Conservation (phyloP, 2,797 vertebrate genomes). For the Phataginus tetradactyla region DNA sequence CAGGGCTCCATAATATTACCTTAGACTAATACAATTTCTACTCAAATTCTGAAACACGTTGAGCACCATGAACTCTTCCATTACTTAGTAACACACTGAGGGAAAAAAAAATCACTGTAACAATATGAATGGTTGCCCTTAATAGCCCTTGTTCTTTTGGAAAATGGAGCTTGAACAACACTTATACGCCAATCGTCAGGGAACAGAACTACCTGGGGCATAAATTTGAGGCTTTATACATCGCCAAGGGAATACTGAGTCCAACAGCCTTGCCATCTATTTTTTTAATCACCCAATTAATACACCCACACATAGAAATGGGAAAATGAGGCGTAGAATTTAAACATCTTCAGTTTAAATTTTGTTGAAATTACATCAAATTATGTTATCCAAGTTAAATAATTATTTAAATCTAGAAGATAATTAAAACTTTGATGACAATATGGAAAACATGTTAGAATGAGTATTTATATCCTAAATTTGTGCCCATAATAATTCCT, state of each 20-base stretch:
- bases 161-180: not conserved
- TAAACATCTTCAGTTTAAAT: not conserved
- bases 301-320: not conserved
- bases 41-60: not conserved
- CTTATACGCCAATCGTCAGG: not conserved
- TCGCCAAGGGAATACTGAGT: not conserved
- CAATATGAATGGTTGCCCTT: not conserved
- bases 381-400: not conserved
- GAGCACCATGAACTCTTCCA: not conserved
- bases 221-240: not conserved
- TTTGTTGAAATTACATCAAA: constrained; percentile 46
- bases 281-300: not conserved
- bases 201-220: not conserved
- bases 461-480: not conserved
- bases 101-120: not conserved
- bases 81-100: not conserved
- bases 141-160: not conserved
- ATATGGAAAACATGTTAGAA: not conserved
- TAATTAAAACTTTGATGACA: not conserved
- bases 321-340: not conserved
- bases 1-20: not conserved
- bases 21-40: not conserved
- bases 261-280: not conserved
- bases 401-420: constrained; percentile 31
- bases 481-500: not conserved